Evolutionary conservation across 2,888 invertebrate genomes (phyloP).

Genomic region (Zaprionus lineosus): DNA sequence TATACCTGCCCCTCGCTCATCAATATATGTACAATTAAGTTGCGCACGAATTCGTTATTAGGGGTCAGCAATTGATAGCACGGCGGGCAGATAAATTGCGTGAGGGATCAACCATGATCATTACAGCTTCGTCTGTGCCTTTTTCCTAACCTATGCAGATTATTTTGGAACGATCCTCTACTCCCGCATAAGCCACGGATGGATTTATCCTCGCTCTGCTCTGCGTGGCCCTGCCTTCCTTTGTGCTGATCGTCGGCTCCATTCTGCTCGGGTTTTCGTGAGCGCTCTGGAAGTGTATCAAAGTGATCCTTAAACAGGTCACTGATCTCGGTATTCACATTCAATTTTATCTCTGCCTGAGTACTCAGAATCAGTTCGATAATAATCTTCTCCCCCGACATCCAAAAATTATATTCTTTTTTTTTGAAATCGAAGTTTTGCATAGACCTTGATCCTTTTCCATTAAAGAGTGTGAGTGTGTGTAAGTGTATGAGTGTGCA

Average conservation of each 20-base stretch:
- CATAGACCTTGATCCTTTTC: too few species aligned
- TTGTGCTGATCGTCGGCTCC: too few species aligned
- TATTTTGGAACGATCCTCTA: neutral
- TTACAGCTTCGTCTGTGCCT: constrained; percentile 24
- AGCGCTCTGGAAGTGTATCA: constrained; percentile 24
- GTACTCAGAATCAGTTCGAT: too few species aligned
- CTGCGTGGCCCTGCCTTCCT: too few species aligned
- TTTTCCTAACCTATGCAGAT: constrained; percentile 45
- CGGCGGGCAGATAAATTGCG: constrained; percentile 61
- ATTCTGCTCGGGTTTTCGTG: constrained; percentile 13
- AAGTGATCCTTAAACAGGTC: neutral
- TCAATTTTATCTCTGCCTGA: too few species aligned
- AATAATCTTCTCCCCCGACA: too few species aligned
- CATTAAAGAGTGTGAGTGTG: too few species aligned
- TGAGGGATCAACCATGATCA: constrained; percentile 55
- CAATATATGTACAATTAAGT: constrained; percentile 73
- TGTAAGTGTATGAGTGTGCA: too few species aligned
- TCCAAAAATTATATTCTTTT: too few species aligned
- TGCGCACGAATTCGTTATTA: constrained; percentile 74
- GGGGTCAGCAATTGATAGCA: constrained; percentile 70
- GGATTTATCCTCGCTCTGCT: neutral
- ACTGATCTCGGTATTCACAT: too few species aligned
- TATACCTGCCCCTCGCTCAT: constrained; percentile 47
- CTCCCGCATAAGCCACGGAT: constrained; percentile 9
- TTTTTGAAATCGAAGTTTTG: too few species aligned